These are phyloP conservation scores for Pelvicachromis taeniatus DNA, from an alignment of 2,113 vertebrate genomes.

Conservation along the genomic window DNA sequence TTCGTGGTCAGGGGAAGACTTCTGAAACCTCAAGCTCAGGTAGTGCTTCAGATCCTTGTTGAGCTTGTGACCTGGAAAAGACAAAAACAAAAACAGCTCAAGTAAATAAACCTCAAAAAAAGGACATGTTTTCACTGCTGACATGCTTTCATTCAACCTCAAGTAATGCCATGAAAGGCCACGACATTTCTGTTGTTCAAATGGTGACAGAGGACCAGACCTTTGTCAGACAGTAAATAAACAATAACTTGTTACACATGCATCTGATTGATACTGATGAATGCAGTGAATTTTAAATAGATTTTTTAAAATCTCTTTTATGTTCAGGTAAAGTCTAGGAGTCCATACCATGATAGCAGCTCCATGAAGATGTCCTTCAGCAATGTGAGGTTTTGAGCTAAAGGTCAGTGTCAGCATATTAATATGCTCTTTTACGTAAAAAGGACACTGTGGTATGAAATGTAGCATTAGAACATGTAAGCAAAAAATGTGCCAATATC, in stretches of 20 bases:
- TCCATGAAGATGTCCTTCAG: too few relatives aligned
- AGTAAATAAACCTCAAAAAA: background rate
- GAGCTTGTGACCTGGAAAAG: conserved; percentile 82
- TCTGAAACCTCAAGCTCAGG: conserved; percentile 92
- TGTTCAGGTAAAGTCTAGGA: too few relatives aligned
- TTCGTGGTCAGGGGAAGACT: conserved; percentile 86
- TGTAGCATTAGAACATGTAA: too few relatives aligned
- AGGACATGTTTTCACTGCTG: background rate
- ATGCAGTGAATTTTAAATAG: background rate
- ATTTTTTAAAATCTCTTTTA: background rate
- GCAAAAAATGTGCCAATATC: too few relatives aligned
- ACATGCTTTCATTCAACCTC: background rate
- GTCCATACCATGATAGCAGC: too few relatives aligned
- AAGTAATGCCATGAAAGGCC: background rate
- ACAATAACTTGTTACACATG: background rate
- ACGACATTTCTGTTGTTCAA: background rate
- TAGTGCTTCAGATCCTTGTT: conserved; percentile 91
- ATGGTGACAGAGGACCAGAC: background rate
- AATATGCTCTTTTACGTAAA: too few relatives aligned
- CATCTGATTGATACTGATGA: background rate
- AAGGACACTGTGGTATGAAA: too few relatives aligned
- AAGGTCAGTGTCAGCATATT: too few relatives aligned
- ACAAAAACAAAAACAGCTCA: background rate
- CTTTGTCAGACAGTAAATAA: background rate
- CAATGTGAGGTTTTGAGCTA: too few relatives aligned